Evolutionary conservation across 2,797 vertebrate species (phyloP).

Genomic region (Coregonus suidteri): DNA sequence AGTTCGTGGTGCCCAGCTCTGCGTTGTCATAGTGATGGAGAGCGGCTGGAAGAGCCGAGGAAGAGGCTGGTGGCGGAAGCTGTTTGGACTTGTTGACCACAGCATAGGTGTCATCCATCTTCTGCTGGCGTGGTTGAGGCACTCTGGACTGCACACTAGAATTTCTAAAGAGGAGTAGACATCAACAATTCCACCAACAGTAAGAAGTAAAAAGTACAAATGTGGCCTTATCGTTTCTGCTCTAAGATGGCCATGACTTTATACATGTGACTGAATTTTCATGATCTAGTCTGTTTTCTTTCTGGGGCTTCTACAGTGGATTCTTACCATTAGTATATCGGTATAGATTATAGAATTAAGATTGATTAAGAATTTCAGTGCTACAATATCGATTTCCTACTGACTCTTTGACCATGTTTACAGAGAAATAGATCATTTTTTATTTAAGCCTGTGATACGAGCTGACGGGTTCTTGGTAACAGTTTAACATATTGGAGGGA

Average conservation of each 20-base stretch:
- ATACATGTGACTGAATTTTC: not conserved
- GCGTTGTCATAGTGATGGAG: slow-evolving; percentile 73
- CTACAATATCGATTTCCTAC: no score
- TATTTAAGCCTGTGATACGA: not conserved
- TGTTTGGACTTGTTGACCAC: slow-evolving; percentile 69
- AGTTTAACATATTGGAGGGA: not conserved
- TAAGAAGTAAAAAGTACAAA: not conserved
- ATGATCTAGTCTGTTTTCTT: no score
- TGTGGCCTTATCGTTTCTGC: not conserved
- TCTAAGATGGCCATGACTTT: not conserved
- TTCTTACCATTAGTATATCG: no score
- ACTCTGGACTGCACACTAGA: slow-evolving; percentile 18
- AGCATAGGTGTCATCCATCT: slow-evolving; percentile 74
- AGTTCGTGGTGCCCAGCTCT: not conserved
- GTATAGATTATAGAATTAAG: no score
- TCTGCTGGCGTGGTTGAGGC: slow-evolving; percentile 31
- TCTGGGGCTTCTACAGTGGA: no score
- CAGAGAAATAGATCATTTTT: not conserved
- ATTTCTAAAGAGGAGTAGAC: not conserved
- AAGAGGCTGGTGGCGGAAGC: not conserved
- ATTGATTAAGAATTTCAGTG: no score
- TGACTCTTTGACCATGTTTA: not conserved
- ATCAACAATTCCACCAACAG: not conserved
- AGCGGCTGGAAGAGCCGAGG: not conserved
- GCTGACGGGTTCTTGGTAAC: not conserved